Percentiles rank a stretch among this genome's conserved stretches.
These are phyloP conservation scores for Lepidochitona cinerea DNA, from an alignment of 2,888 invertebrate genomes.

Conservation along the genomic window DNA sequence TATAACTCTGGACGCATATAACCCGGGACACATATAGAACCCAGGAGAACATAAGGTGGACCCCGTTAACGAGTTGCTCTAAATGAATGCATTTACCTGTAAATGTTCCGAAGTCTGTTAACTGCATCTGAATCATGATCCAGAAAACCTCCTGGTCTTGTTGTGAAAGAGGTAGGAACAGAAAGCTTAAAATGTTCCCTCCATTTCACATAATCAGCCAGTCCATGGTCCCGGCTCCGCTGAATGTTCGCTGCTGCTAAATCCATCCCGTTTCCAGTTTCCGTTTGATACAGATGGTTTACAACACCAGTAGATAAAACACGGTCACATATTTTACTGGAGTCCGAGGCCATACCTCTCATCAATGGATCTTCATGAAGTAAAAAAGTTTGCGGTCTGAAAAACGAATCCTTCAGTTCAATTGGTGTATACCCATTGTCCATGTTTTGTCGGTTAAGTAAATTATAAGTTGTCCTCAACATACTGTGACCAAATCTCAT, in stretches of 20 bases:
- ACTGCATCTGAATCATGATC: not conserved
- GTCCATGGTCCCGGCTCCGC: conserved; percentile 5
- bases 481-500: conserved; percentile 56
- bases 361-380: conserved; percentile 5
- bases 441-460: not conserved
- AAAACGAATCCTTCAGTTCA: conserved; percentile 1
- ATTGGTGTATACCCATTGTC: not conserved
- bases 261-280: not conserved
- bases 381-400: not conserved
- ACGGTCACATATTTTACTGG: not conserved
- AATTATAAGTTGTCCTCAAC: conserved; percentile 20
- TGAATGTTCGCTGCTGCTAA: conserved; percentile 10
- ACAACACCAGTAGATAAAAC: not conserved
- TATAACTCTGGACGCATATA: too few relatives aligned
- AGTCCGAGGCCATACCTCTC: not conserved
- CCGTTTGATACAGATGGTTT: not conserved
- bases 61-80: too few relatives aligned
- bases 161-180: not conserved
- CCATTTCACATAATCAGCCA: conserved; percentile 72
- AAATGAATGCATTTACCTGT: too few relatives aligned
- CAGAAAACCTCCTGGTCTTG: not conserved
- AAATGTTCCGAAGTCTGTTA: not conserved
- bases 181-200: not conserved
- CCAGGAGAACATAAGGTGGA: too few relatives aligned
- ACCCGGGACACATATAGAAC: too few relatives aligned